These are phyloP conservation scores for Argentina silus DNA, from an alignment of 2,797 vertebrate species.

Conservation along the genomic window DNA sequence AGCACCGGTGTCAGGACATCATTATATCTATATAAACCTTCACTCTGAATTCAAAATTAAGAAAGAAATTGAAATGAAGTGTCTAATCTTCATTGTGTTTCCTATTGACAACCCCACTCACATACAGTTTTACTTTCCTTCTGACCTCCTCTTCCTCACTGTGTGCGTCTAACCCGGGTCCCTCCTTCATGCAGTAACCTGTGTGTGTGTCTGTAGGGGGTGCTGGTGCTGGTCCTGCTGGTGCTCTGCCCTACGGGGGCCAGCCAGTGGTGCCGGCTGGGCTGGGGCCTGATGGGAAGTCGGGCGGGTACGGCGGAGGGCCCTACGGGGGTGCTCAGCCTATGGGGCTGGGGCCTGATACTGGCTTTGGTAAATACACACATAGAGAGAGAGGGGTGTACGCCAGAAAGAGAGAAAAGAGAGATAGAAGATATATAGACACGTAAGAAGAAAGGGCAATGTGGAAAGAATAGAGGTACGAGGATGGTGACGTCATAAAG, in stretches of 20 bases:
- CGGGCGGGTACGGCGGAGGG: constrained; percentile 45
- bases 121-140: background rate
- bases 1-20: background rate
- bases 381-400: no score
- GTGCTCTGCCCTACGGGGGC: constrained; percentile 50
- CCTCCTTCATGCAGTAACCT: constrained; percentile 14
- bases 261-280: constrained; percentile 58
- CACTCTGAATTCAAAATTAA: background rate
- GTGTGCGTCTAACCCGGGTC: background rate
- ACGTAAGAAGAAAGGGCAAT: background rate
- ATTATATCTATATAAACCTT: background rate
- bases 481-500: background rate
- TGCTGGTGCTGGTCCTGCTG: constrained; percentile 46
- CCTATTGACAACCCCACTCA: background rate
- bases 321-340: constrained; percentile 44
- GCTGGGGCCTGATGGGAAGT: constrained; percentile 48
- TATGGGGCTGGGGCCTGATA: constrained; percentile 44
- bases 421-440: background rate
- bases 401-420: background rate
- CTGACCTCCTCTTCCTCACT: background rate
- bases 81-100: background rate
- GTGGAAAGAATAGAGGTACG: background rate
- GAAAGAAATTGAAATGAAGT: background rate
- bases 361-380: constrained; percentile 48
- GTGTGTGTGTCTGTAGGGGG: constrained; percentile 48